Evolutionary conservation across 2,888 invertebrate genomes (phyloP).

Genomic region (Apeira syringaria): DNA sequence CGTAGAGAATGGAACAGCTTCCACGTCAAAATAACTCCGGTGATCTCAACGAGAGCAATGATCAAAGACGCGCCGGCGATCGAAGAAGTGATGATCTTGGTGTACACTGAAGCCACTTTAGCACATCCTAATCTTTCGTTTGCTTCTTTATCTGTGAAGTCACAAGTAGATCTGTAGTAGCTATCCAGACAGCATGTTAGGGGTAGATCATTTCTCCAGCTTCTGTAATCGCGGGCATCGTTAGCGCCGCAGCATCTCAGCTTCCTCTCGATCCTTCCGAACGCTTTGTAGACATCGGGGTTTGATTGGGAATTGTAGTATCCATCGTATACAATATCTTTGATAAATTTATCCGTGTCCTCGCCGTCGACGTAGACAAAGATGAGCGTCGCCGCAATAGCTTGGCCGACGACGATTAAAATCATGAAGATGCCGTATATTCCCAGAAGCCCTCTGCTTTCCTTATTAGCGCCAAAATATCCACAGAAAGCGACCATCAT

Average conservation of each 20-base stretch:
- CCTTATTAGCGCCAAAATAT: constrained; percentile 68
- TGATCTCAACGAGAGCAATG: constrained; percentile 65
- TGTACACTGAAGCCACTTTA: constrained; percentile 76
- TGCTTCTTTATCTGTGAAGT: constrained; percentile 77
- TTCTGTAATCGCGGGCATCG: constrained; percentile 73
- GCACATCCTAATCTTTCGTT: constrained; percentile 76
- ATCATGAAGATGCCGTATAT: constrained; percentile 67
- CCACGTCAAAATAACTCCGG: constrained; percentile 67
- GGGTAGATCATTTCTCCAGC: constrained; percentile 74
- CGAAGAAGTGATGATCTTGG: constrained; percentile 75
- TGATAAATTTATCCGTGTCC: constrained; percentile 71
- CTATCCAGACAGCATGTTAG: constrained; percentile 72
- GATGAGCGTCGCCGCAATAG: constrained; percentile 66
- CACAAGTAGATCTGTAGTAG: constrained; percentile 70
- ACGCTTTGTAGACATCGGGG: constrained; percentile 68
- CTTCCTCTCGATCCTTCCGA: constrained; percentile 72
- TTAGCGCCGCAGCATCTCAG: constrained; percentile 75
- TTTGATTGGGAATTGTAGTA: constrained; percentile 76
- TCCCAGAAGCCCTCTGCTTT: constrained; percentile 69
- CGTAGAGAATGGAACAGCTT: constrained; percentile 65
- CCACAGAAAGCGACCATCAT: constrained; percentile 73
- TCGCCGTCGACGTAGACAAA: constrained; percentile 77
- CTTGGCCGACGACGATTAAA: constrained; percentile 62
- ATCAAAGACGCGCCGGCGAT: constrained; percentile 70
- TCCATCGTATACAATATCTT: constrained; percentile 77